Conservation (phyloP, 2,888 invertebrate genomes). For the Anoplius nigerrimus region DNA sequence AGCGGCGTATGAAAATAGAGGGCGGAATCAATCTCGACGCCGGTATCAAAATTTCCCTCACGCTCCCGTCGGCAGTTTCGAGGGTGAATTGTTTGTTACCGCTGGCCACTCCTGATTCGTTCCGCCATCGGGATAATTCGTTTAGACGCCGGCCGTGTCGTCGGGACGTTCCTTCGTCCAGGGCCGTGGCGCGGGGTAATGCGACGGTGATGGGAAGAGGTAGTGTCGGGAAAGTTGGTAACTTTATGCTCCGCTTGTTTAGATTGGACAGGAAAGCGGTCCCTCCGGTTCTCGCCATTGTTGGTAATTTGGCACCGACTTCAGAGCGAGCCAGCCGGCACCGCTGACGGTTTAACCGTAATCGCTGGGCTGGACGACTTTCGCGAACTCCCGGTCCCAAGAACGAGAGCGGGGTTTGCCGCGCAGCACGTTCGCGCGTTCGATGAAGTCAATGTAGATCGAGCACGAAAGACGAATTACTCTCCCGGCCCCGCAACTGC, state of each 20-base stretch:
- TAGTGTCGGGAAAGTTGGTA: slow-evolving; percentile 65
- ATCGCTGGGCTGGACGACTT: slow-evolving; percentile 50
- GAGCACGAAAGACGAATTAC: slow-evolving; percentile 1
- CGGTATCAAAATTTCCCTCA: too few relatives aligned
- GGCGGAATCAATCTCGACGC: too few relatives aligned
- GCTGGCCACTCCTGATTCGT: slow-evolving; percentile 25
- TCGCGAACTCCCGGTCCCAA: slow-evolving; percentile 38
- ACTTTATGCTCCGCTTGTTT: slow-evolving; percentile 69
- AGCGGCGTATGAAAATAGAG: too few relatives aligned
- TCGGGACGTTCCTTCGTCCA: slow-evolving; percentile 42
- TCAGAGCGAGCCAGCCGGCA: slow-evolving; percentile 51
- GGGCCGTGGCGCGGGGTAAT: slow-evolving; percentile 24
- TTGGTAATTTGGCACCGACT: slow-evolving; percentile 66
- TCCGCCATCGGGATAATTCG: slow-evolving; percentile 56
- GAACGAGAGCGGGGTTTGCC: slow-evolving; percentile 28
- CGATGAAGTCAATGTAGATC: background rate
- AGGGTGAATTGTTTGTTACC: too few relatives aligned
- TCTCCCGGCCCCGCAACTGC: too few relatives aligned
- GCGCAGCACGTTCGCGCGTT: background rate
- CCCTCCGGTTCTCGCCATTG: slow-evolving; percentile 57
- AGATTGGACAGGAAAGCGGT: slow-evolving; percentile 65
- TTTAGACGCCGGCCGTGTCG: slow-evolving; percentile 54
- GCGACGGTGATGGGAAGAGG: slow-evolving; percentile 60
- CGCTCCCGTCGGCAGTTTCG: too few relatives aligned
- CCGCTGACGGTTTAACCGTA: slow-evolving; percentile 51